These are phyloP conservation scores for Ptilonorhynchus violaceus DNA, from an alignment of 2,113 vertebrate genomes.

Conservation along the genomic window DNA sequence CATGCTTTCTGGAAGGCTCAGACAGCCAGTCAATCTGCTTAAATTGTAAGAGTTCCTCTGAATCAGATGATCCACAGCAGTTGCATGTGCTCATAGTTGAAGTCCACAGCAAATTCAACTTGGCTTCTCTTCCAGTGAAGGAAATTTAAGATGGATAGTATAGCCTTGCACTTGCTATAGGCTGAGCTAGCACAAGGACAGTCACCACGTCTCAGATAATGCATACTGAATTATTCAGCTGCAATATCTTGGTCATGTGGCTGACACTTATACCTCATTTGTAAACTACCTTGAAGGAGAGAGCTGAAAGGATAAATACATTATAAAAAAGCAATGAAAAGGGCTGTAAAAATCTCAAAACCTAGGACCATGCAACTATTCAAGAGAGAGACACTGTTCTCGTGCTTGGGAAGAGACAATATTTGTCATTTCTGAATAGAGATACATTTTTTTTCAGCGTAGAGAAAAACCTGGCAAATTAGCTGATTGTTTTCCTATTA, in stretches of 20 bases:
- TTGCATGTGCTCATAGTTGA: background rate
- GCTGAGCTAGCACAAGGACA: constrained; percentile 4
- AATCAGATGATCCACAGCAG: background rate
- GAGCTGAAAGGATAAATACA: background rate
- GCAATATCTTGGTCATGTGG: background rate
- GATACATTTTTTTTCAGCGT: background rate
- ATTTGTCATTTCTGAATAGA: background rate
- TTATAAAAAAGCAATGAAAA: background rate
- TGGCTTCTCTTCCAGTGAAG: background rate
- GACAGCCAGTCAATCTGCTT: background rate
- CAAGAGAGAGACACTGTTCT: background rate
- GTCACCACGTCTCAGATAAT: background rate
- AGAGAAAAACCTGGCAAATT: background rate
- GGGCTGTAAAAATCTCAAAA: background rate
- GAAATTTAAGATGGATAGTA: background rate
- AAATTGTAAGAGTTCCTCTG: background rate
- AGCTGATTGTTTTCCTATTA: constrained; percentile 1
- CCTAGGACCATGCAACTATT: fast-evolving
- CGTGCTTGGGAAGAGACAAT: background rate
- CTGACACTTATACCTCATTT: background rate
- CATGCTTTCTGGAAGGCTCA: background rate
- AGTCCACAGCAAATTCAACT: background rate
- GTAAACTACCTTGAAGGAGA: background rate
- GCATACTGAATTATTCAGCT: background rate
- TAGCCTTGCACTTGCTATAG: background rate